These are phyloP conservation scores for Nymphalis io DNA, from an alignment of 1,140 invertebrate species.

Conservation along the genomic window DNA sequence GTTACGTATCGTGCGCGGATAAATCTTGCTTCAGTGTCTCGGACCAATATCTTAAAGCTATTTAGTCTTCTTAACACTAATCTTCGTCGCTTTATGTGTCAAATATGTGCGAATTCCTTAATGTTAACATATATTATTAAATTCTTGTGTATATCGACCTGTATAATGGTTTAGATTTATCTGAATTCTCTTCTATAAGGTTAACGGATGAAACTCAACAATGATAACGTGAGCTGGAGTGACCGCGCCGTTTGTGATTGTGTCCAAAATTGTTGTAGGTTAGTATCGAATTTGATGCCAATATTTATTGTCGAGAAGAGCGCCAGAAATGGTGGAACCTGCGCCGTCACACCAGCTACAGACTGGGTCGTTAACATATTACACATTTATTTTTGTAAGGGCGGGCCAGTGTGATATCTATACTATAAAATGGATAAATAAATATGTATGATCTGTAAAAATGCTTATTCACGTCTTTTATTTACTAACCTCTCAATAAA, in stretches of 20 bases:
- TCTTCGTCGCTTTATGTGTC: conserved; percentile 80
- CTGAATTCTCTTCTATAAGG: conserved; percentile 72
- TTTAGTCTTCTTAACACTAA: conserved; percentile 69
- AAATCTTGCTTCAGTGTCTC: conserved; percentile 76
- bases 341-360: conserved; percentile 63
- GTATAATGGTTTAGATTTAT: conserved; percentile 79
- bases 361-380: conserved; percentile 75
- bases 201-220: conserved; percentile 67
- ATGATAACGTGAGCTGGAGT: conserved; percentile 55
- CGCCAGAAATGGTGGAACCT: conserved; percentile 38
- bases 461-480: conserved; percentile 69
- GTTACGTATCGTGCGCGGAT: conserved; percentile 66
- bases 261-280: conserved; percentile 75
- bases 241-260: conserved; percentile 62
- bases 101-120: conserved; percentile 79
- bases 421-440: conserved; percentile 80
- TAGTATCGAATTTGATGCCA: conserved; percentile 67
- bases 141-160: conserved; percentile 77
- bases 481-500: conserved; percentile 41
- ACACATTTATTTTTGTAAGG: conserved; percentile 81
- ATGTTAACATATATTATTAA: conserved; percentile 57
- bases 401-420: conserved; percentile 81
- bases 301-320: conserved; percentile 57
- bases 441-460: conserved; percentile 81
- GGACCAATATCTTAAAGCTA: conserved; percentile 77